phyloP scores from a whole-genome alignment of 92 coral and sea anemone species.

The Meandrina meandrites region DNA sequence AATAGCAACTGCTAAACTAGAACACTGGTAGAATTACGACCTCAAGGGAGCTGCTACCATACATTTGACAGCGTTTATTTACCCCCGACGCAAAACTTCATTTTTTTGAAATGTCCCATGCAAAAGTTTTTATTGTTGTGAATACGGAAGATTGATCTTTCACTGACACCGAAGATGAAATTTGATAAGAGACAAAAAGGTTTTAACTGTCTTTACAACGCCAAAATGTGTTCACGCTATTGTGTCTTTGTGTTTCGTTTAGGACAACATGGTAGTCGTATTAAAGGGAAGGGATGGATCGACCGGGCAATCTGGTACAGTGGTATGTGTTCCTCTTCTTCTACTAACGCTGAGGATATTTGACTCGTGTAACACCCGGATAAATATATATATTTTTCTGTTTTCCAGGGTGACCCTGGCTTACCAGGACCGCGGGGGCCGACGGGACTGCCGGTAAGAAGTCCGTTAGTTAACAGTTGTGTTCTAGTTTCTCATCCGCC shows the following conservation, averaged over 20 bases:
- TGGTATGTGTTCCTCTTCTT: slow-evolving; percentile 29
- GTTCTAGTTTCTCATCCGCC: neutral
- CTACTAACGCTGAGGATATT: neutral
- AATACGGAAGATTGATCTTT: too few relatives aligned
- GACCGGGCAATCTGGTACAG: slow-evolving; percentile 42
- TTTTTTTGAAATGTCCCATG: too few relatives aligned
- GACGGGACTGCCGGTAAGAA: slow-evolving; percentile 16
- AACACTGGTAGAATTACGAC: too few relatives aligned
- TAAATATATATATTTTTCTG: neutral
- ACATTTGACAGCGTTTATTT: neutral
- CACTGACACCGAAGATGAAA: too few relatives aligned
- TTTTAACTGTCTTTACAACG: too few relatives aligned
- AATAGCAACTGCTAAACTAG: too few relatives aligned
- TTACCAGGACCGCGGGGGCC: slow-evolving; percentile 18
- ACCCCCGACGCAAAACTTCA: neutral
- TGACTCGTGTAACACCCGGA: neutral
- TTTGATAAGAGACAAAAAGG: too few relatives aligned
- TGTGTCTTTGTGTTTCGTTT: neutral
- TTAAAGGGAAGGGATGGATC: slow-evolving; percentile 57
- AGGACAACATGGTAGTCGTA: slow-evolving; percentile 58
- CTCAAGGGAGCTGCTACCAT: too few relatives aligned
- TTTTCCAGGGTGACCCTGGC: slow-evolving; percentile 26
- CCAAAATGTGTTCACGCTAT: neutral
- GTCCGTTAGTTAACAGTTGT: neutral
- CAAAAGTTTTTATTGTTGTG: too few relatives aligned